phyloP scores from a whole-genome alignment of 2,113 vertebrate genomes.

The Psettodes erumei region DNA sequence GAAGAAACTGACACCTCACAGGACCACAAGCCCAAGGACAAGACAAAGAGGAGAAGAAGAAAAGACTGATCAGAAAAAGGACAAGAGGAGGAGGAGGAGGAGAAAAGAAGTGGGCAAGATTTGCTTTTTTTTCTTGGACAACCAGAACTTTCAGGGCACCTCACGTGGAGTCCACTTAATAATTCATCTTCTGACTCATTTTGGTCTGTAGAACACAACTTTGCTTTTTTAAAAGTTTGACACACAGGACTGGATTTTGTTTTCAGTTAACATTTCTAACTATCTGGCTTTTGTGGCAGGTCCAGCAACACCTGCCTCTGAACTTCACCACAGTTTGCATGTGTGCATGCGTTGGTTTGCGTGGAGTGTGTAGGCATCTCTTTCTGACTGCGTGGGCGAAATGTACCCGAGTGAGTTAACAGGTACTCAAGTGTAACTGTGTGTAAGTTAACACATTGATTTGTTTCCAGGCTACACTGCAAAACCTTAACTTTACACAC shows the following conservation, averaged over 20 bases:
- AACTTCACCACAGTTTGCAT: slow-evolving; percentile 15
- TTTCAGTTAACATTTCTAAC: slow-evolving; percentile 4
- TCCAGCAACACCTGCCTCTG: not conserved
- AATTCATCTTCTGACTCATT: slow-evolving; percentile 60
- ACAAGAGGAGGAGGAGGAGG: slow-evolving; percentile 46
- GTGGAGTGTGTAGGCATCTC: not conserved
- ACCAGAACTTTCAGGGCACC: slow-evolving; percentile 53
- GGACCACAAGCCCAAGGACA: slow-evolving; percentile 12
- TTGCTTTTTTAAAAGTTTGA: slow-evolving; percentile 64
- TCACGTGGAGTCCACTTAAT: slow-evolving; percentile 58
- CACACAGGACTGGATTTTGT: slow-evolving; percentile 13
- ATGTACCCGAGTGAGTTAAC: not conserved
- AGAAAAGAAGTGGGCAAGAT: slow-evolving; percentile 26
- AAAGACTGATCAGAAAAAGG: slow-evolving; percentile 5
- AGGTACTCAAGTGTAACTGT: not conserved
- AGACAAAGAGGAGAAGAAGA: slow-evolving; percentile 18
- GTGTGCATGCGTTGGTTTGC: not conserved
- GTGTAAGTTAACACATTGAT: not conserved
- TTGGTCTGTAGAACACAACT: slow-evolving; percentile 50
- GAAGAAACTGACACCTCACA: slow-evolving; percentile 18
- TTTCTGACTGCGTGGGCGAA: slow-evolving; percentile 20
- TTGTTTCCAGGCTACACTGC: not conserved
- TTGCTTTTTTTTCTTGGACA: slow-evolving; percentile 35
- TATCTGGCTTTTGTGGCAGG: not conserved
- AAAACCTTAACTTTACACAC: not conserved